A percentile compares a stretch with the other conserved stretches of the same genome.
phyloP scores from a whole-genome alignment of 2,888 invertebrate species.

The Vesta saturnalis region DNA sequence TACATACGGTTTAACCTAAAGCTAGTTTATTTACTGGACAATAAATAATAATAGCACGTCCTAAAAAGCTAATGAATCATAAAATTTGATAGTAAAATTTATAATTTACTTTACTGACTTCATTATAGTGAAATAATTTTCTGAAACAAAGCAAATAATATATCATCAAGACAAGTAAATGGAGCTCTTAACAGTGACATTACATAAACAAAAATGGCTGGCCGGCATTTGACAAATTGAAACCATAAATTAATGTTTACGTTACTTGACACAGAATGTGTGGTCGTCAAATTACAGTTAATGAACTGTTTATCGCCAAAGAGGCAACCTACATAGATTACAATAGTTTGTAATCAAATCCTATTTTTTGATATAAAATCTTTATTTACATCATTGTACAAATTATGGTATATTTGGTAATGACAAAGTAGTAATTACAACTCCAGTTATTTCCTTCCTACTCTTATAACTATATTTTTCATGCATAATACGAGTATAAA shows the following conservation, averaged over 20 bases:
- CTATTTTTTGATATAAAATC: too few relatives aligned
- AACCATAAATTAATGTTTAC: conserved; percentile 11
- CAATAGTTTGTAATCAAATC: too few relatives aligned
- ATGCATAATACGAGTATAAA: too few relatives aligned
- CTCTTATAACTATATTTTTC: too few relatives aligned
- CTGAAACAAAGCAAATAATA: neutral
- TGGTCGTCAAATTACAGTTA: conserved; percentile 15
- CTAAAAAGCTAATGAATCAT: conserved; percentile 5
- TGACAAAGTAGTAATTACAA: too few relatives aligned
- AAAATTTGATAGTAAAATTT: neutral
- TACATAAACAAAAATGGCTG: conserved; percentile 6
- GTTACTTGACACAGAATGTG: conserved; percentile 12
- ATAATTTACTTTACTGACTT: neutral
- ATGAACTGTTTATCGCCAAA: conserved; percentile 1
- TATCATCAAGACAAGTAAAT: conserved; percentile 5
- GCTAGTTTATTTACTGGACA: neutral
- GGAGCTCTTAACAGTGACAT: conserved; percentile 6
- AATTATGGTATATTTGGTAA: too few relatives aligned
- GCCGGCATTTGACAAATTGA: conserved; percentile 13
- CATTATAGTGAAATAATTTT: conserved; percentile 1
- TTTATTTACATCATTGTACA: too few relatives aligned
- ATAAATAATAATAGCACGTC: neutral
- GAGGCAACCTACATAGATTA: neutral
- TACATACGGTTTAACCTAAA: neutral
- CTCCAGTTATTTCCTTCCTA: too few relatives aligned